Conservation (phyloP, 2,888 invertebrate genomes). For the Neocrepidodera transversa region DNA sequence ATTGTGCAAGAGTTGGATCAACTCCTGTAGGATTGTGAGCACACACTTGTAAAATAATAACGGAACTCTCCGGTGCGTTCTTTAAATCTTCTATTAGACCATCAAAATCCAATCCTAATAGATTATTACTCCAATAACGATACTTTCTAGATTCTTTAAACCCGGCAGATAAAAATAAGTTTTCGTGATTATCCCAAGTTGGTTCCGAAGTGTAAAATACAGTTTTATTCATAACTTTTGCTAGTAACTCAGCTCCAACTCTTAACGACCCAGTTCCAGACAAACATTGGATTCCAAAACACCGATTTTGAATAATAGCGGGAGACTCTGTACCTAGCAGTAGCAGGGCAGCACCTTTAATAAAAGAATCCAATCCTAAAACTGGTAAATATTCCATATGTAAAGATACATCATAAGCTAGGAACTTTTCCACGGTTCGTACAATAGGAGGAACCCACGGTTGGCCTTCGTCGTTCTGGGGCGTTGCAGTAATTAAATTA, state of each 20-base stretch:
- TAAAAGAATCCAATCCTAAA: slow-evolving; percentile 81
- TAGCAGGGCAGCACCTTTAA: slow-evolving; percentile 78
- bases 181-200: slow-evolving; percentile 97
- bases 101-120: slow-evolving; percentile 71
- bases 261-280: slow-evolving; percentile 95
- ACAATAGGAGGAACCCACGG: slow-evolving; percentile 99
- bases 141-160: slow-evolving; percentile 18
- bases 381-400: slow-evolving; percentile 98
- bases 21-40: slow-evolving; percentile 99
- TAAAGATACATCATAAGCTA: slow-evolving; percentile 80
- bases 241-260: slow-evolving; percentile 88
- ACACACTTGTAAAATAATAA: slow-evolving; percentile 91
- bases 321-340: slow-evolving; percentile 82
- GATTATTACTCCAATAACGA: slow-evolving; percentile 23
- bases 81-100: slow-evolving; percentile 79
- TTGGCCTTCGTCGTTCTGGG: slow-evolving; percentile 88
- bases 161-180: slow-evolving; percentile 80
- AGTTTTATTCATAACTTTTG: slow-evolving; percentile 70
- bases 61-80: slow-evolving; percentile 80
- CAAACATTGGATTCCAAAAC: slow-evolving; percentile 85
- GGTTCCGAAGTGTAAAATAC: slow-evolving; percentile 88
- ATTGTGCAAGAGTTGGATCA: slow-evolving; percentile 92
- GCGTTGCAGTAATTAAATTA: slow-evolving; percentile 93
- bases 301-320: slow-evolving; percentile 72
- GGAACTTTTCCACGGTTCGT: slow-evolving; percentile 80